phyloP scores from a whole-genome alignment of 2,113 vertebrate species.

The Varanus salvator region DNA sequence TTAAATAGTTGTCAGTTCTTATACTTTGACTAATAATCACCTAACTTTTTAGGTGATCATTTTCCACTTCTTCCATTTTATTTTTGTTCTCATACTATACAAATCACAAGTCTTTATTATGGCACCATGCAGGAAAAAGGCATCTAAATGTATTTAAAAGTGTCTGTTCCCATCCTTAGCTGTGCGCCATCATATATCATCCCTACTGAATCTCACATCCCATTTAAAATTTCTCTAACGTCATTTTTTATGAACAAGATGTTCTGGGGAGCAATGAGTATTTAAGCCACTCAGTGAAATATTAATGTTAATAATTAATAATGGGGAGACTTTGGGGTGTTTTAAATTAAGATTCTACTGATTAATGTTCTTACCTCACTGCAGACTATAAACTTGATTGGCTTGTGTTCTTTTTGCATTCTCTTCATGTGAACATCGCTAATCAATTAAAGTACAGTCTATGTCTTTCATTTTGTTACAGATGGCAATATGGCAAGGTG shows the following conservation, averaged over 20 bases:
- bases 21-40: background rate
- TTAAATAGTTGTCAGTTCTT: background rate
- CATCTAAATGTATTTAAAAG: background rate
- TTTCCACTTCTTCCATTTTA: background rate
- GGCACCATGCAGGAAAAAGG: background rate
- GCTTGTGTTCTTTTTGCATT: constrained; percentile 17
- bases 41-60: background rate
- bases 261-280: background rate
- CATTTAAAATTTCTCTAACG: background rate
- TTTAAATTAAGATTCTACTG: constrained; percentile 36
- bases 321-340: background rate
- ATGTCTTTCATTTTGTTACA: constrained; percentile 24
- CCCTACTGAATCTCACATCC: background rate
- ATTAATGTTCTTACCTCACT: constrained; percentile 39
- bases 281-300: background rate
- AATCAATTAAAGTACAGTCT: constrained; percentile 31
- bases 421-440: constrained; percentile 13
- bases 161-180: background rate
- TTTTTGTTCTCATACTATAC: background rate
- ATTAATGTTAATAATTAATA: constrained; percentile 38
- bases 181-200: background rate
- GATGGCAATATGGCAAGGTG: constrained; percentile 37
- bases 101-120: background rate
- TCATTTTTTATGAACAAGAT: constrained; percentile 5
- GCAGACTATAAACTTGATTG: constrained; percentile 16